A percentile compares a stretch with the other conserved stretches of the same genome.
These are phyloP conservation scores for Drosophila neocordata DNA, from an alignment of 1,140 invertebrate genomes.

Conservation along the genomic window DNA sequence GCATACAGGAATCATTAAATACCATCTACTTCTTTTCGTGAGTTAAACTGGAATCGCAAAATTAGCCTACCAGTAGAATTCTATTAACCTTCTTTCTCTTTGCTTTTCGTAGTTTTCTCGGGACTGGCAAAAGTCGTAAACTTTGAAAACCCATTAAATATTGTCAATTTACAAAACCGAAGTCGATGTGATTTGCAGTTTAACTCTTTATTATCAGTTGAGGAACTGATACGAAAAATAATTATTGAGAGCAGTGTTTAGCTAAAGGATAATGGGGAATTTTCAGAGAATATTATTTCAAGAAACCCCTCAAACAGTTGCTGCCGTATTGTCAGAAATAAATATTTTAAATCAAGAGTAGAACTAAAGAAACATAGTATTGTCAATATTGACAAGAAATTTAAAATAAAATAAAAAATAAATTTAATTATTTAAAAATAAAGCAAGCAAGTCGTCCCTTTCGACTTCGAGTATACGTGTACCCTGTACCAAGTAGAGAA, in stretches of 20 bases:
- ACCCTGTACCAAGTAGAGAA: no score
- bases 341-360: neutral
- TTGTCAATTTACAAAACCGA: constrained; percentile 59
- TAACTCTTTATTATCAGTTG: constrained; percentile 19
- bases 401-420: no score
- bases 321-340: no score
- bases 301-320: neutral
- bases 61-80: no score
- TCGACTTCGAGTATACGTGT: no score
- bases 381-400: no score
- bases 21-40: no score
- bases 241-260: constrained; percentile 39
- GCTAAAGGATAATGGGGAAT: neutral
- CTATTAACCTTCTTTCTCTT: no score
- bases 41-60: no score
- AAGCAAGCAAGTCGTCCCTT: no score
- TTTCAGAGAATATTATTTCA: neutral
- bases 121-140: constrained; percentile 82
- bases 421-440: no score
- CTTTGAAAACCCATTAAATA: constrained; percentile 33
- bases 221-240: constrained; percentile 54
- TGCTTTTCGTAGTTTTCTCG: constrained; percentile 93
- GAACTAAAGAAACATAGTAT: neutral
- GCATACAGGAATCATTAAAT: no score
- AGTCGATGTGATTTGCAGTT: constrained; percentile 22